Conservation (phyloP, 2,797 vertebrate genomes). For the Oceanodroma leucorhoa region DNA sequence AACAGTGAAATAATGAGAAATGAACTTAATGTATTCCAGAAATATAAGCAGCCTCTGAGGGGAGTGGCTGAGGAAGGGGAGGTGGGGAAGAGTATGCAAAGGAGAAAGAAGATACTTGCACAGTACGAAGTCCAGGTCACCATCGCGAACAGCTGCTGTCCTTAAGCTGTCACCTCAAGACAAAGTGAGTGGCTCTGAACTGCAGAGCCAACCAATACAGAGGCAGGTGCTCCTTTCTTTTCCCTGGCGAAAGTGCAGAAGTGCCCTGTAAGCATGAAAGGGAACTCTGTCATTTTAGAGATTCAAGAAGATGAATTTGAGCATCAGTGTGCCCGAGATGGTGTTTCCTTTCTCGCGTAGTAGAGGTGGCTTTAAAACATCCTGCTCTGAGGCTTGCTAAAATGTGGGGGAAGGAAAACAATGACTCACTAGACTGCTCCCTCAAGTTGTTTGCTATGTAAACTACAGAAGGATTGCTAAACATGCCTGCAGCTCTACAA, state of each 20-base stretch:
- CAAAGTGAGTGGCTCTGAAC: background rate
- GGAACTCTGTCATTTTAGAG: background rate
- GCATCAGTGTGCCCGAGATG: background rate
- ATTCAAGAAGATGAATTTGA: background rate
- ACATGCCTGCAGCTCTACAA: accelerated
- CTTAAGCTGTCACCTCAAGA: background rate
- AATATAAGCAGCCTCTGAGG: background rate
- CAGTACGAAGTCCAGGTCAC: background rate
- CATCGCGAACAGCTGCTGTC: background rate
- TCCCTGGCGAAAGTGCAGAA: background rate
- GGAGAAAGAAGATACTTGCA: background rate
- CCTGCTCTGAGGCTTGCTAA: background rate
- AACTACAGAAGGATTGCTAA: background rate
- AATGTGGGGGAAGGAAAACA: background rate
- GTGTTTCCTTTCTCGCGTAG: background rate
- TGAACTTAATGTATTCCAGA: background rate
- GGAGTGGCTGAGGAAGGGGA: background rate
- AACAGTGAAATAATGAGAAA: background rate
- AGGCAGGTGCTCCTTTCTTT: background rate
- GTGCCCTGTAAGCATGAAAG: background rate
- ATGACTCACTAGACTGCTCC: background rate
- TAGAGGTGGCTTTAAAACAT: background rate
- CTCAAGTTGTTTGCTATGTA: background rate
- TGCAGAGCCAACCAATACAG: background rate
- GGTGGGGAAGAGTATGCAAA: background rate